phyloP scores from a whole-genome alignment of 2,888 invertebrate genomes.

The Noctua janthe region DNA sequence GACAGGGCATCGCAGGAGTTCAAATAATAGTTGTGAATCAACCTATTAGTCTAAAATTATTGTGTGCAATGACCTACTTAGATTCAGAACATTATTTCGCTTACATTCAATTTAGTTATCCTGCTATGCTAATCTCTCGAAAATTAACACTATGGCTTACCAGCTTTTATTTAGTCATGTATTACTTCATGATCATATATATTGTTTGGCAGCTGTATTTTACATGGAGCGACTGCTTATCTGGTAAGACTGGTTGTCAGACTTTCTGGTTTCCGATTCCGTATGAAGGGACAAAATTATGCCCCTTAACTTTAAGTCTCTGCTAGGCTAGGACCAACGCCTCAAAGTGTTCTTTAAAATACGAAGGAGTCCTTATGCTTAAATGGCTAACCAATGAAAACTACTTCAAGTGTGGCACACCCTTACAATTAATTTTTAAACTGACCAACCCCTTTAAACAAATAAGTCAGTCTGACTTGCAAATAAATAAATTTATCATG shows the following conservation, averaged over 20 bases:
- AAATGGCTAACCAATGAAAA: not conserved
- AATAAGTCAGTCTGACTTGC: not conserved
- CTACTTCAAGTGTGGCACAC: not conserved
- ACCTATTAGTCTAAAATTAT: not conserved
- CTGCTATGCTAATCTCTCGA: too few species aligned
- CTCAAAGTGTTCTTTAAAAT: too few species aligned
- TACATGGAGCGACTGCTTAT: too few species aligned
- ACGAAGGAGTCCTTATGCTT: not conserved
- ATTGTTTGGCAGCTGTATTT: too few species aligned
- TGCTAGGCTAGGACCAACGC: too few species aligned
- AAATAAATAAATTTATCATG: not conserved
- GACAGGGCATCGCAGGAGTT: not conserved
- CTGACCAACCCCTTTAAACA: not conserved
- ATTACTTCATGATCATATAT: too few species aligned
- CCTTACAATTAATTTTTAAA: not conserved
- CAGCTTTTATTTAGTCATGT: too few species aligned
- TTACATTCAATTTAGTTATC: not conserved
- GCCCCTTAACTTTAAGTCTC: too few species aligned
- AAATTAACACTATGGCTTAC: too few species aligned
- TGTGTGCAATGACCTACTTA: not conserved
- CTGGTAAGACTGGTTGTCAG: too few species aligned
- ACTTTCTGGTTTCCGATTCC: too few species aligned
- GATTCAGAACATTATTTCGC: not conserved
- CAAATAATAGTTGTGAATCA: not conserved
- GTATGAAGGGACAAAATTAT: too few species aligned